A percentile compares a stretch with the other conserved stretches of the same genome.
Conservation (phyloP, 2,888 invertebrate genomes). For the Nomada lathburiana region DNA sequence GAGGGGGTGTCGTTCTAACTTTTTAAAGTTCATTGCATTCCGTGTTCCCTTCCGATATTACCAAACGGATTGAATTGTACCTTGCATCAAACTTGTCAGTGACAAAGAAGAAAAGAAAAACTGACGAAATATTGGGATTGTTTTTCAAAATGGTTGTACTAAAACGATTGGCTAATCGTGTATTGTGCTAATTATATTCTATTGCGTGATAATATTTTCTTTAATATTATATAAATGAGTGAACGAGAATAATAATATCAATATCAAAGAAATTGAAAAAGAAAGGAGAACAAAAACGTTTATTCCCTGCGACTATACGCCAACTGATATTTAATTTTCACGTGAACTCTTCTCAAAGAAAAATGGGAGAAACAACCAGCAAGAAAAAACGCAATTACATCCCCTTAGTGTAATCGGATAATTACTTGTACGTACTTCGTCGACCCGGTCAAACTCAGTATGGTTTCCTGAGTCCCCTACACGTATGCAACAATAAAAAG, state of each 20-base stretch:
- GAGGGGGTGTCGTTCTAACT: constrained; percentile 19
- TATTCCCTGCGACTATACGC: too few species aligned
- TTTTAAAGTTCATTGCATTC: constrained; percentile 43
- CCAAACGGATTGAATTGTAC: constrained; percentile 34
- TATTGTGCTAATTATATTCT: too few species aligned
- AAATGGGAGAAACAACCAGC: not conserved
- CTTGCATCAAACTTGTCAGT: constrained; percentile 17
- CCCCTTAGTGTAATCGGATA: constrained; percentile 50
- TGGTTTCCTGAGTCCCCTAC: constrained; percentile 3
- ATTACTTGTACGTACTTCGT: constrained; percentile 71
- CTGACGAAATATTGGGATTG: not conserved
- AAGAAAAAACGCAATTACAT: not conserved
- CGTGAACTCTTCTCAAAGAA: too few species aligned
- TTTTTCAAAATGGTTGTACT: too few species aligned
- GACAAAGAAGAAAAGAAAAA: not conserved
- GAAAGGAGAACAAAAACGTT: too few species aligned
- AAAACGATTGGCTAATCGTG: too few species aligned
- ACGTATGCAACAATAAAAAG: not conserved
- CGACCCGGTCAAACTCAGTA: constrained; percentile 20
- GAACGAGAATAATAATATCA: too few species aligned
- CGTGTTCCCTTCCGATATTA: constrained; percentile 20
- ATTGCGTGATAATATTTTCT: too few species aligned
- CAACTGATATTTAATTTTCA: too few species aligned
- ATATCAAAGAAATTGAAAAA: too few species aligned
- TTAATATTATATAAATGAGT: too few species aligned